Conservation (phyloP, 2,888 invertebrate genomes). For the Agrotis ipsilon region DNA sequence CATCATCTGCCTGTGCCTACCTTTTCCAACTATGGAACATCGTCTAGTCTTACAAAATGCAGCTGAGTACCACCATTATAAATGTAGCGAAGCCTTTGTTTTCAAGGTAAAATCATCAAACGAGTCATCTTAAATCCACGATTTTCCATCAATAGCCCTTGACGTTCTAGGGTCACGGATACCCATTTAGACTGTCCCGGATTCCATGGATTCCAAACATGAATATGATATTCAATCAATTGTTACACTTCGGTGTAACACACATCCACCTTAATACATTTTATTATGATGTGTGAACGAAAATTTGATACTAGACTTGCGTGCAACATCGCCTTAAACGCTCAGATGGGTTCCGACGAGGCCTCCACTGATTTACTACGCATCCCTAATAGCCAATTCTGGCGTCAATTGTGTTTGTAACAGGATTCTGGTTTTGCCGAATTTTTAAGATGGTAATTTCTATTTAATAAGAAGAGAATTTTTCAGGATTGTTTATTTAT, state of each 20-base stretch:
- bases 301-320: conserved; percentile 84
- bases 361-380: conserved; percentile 75
- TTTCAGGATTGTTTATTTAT: neutral
- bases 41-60: no score
- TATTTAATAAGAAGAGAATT: conserved; percentile 28
- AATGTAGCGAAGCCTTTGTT: no score
- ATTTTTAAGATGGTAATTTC: conserved; percentile 45
- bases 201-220: no score
- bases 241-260: conserved; percentile 72
- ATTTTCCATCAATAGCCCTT: no score
- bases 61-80: no score
- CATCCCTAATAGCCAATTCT: conserved; percentile 79
- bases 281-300: conserved; percentile 86
- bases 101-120: no score
- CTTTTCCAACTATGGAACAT: no score
- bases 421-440: conserved; percentile 34
- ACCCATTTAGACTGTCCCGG: no score
- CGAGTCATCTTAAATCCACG: no score
- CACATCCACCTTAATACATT: conserved; percentile 77
- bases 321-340: conserved; percentile 76
- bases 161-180: no score
- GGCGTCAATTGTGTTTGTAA: conserved; percentile 73
- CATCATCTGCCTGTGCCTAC: no score
- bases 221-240: conserved; percentile 4
- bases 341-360: conserved; percentile 75